Conservation (phyloP, 2,113 vertebrate genomes). For the Parotia lawesii region DNA sequence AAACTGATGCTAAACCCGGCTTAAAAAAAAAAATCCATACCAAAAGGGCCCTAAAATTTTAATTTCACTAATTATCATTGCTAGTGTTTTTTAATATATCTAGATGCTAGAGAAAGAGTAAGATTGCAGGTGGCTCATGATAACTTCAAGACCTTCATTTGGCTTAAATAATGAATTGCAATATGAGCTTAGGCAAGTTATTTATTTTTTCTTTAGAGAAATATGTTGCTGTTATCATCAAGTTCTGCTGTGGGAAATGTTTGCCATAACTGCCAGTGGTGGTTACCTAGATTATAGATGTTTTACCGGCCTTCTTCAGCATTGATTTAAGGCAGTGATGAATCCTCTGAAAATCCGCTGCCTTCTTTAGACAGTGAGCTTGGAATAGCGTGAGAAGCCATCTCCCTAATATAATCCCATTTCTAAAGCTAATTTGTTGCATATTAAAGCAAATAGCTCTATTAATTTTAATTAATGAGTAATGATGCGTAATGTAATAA, state of each 20-base stretch:
- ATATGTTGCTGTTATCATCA: background rate
- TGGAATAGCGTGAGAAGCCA: background rate
- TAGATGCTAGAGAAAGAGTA: background rate
- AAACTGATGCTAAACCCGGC: background rate
- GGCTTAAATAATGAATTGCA: background rate
- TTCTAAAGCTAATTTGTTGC: conserved; percentile 14
- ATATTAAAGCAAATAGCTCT: conserved; percentile 11
- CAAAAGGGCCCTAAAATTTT: background rate
- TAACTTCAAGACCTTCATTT: background rate
- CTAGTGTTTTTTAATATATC: background rate
- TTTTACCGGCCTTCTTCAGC: background rate
- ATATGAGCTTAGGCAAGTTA: background rate
- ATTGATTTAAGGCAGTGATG: background rate
- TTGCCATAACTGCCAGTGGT: background rate
- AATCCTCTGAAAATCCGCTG: background rate
- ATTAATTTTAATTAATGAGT: conserved; percentile 35
- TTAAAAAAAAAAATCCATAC: background rate
- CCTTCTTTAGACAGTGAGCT: background rate
- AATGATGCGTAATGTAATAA: background rate
- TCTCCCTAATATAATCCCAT: background rate
- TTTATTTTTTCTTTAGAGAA: background rate
- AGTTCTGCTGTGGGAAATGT: background rate
- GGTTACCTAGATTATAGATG: background rate
- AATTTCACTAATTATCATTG: background rate
- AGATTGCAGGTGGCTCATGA: background rate